A percentile compares a stretch with the other conserved stretches of the same genome.
These are phyloP conservation scores for Hydrotaea diabolus DNA, from an alignment of 2,888 invertebrate species.

Conservation along the genomic window DNA sequence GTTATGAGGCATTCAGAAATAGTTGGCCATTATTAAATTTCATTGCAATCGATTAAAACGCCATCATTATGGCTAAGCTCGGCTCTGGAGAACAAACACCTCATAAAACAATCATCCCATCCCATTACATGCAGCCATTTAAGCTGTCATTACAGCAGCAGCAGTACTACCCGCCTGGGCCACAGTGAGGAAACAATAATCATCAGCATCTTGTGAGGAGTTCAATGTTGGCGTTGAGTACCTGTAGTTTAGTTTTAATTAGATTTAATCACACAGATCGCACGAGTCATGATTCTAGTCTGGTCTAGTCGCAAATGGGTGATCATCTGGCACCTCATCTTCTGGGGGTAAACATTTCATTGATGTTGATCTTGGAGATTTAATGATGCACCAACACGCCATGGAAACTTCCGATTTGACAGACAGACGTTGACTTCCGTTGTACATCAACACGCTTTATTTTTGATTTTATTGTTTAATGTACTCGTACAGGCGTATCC, in stretches of 20 bases:
- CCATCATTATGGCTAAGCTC: slow-evolving; percentile 34
- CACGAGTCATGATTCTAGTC: slow-evolving; percentile 31
- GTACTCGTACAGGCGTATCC: no score
- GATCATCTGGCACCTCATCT: not conserved
- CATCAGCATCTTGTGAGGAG: not conserved
- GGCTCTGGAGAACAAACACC: not conserved
- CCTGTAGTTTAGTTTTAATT: slow-evolving; percentile 7
- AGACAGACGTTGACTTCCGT: slow-evolving; percentile 26
- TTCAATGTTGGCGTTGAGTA: slow-evolving; percentile 13
- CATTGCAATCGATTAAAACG: slow-evolving; percentile 49
- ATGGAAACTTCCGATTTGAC: slow-evolving; percentile 34
- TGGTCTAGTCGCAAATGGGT: not conserved
- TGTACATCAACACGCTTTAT: slow-evolving; percentile 9
- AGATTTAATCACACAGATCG: slow-evolving; percentile 31
- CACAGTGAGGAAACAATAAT: not conserved
- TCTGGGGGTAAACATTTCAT: not conserved
- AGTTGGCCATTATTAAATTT: slow-evolving; percentile 36
- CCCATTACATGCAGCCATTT: no score
- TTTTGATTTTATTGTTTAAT: slow-evolving; percentile 32
- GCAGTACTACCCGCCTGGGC: not conserved
- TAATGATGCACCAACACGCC: slow-evolving; percentile 33
- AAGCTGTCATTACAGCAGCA: not conserved
- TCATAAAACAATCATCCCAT: not conserved
- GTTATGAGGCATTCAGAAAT: not conserved
- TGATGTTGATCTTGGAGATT: not conserved